Percentiles rank a stretch among this genome's conserved stretches.
phyloP scores from a whole-genome alignment of 1,140 invertebrate genomes.

The Drosophila sp. region DNA sequence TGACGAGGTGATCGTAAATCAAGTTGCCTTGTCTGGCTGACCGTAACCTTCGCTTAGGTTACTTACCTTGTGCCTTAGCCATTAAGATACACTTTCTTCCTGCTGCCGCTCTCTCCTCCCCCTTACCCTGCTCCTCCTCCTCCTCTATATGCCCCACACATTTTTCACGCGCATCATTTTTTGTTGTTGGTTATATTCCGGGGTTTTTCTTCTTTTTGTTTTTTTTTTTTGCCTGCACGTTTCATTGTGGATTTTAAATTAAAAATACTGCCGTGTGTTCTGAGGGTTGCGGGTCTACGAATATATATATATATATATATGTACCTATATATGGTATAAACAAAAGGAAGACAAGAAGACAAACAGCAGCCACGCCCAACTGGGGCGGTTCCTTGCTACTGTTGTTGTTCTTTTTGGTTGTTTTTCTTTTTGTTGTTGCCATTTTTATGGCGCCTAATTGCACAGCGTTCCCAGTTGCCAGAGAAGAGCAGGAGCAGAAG shows the following conservation, averaged over 20 bases:
- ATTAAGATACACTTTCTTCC: conserved; percentile 17
- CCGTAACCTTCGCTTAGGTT: conserved; percentile 4
- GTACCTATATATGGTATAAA: conserved; percentile 21
- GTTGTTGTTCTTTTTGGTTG: conserved; percentile 16
- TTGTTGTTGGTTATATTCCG: conserved; percentile 22
- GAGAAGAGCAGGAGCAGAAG: conserved; percentile 3
- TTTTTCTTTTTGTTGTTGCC: conserved; percentile 28
- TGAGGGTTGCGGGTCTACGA: conserved; percentile 52
- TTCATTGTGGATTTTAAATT: conserved; percentile 75
- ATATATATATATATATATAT: conserved; percentile 28
- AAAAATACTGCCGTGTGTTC: conserved; percentile 63
- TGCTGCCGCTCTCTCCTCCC: background rate
- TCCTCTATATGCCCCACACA: conserved; percentile 11
- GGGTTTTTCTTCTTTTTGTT: conserved; percentile 4
- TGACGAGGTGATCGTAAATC: conserved; percentile 16
- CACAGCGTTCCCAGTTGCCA: conserved; percentile 47
- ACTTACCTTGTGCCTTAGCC: background rate
- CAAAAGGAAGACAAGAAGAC: conserved; percentile 58
- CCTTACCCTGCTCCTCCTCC: background rate
- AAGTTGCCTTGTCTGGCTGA: conserved; percentile 16
- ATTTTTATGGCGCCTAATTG: conserved; percentile 82
- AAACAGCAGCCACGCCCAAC: conserved; percentile 73
- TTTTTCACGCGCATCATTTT: conserved; percentile 47
- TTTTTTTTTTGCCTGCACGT: conserved; percentile 42
- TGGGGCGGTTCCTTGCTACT: conserved; percentile 48